Evolutionary conservation across 2,797 vertebrate species (phyloP).

Genomic region (Pristis pectinata): DNA sequence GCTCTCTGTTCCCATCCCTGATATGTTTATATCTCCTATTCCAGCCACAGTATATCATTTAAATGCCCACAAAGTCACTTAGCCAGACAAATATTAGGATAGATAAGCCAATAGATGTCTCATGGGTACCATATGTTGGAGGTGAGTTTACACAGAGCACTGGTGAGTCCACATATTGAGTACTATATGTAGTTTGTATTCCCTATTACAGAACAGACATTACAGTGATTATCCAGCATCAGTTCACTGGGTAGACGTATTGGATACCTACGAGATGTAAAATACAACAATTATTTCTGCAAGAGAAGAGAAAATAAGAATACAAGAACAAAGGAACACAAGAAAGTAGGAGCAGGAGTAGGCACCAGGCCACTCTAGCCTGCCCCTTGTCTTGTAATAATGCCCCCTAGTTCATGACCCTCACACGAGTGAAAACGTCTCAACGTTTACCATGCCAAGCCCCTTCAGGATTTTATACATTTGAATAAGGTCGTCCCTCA

Average conservation of each 20-base stretch:
- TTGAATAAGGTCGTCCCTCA: no score
- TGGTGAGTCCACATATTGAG: no score
- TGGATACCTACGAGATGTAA: not conserved
- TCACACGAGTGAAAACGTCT: no score
- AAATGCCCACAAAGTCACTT: not conserved
- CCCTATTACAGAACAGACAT: not conserved
- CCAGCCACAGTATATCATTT: not conserved
- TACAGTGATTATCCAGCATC: not conserved
- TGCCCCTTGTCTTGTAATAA: no score
- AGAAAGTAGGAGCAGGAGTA: no score
- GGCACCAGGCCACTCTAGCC: no score
- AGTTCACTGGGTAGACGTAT: not conserved
- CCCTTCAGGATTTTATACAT: no score
- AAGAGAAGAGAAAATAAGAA: not conserved
- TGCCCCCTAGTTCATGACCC: no score
- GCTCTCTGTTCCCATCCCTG: not conserved
- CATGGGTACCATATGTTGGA: not conserved
- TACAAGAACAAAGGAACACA: no score
- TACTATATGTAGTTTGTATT: not conserved
- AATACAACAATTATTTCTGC: not conserved
- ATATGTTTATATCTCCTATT: no score
- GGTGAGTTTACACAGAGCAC: not conserved
- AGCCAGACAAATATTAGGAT: not conserved
- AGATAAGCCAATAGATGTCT: not conserved
- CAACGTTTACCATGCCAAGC: no score